Conservation (phyloP, 2,888 invertebrate species). For the Tortricodes alternella region DNA sequence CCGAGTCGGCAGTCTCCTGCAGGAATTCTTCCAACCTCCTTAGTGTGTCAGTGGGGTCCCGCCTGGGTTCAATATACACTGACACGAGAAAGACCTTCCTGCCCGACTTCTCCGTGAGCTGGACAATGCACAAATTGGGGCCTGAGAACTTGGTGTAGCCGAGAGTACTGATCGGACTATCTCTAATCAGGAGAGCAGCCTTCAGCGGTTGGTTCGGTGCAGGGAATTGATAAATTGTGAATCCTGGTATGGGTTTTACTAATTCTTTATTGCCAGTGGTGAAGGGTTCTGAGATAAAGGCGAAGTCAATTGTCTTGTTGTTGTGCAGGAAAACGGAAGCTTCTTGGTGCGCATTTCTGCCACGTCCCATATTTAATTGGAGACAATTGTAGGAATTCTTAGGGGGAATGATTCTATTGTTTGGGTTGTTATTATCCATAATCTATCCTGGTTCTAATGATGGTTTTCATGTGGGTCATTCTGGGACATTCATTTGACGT, state of each 20-base stretch:
- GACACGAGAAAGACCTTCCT: constrained; percentile 7
- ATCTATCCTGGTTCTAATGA: background rate
- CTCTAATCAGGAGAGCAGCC: constrained; percentile 14
- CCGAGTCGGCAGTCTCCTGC: background rate
- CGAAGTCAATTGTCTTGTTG: constrained; percentile 6
- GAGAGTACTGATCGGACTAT: background rate
- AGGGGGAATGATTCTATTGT: background rate
- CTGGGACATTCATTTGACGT: background rate
- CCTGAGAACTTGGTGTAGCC: constrained; percentile 21
- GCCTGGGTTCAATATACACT: constrained; percentile 32
- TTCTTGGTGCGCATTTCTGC: constrained; percentile 15
- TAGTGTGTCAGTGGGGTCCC: constrained; percentile 10
- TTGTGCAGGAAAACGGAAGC: background rate
- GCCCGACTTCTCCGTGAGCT: background rate
- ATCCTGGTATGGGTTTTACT: constrained; percentile 6
- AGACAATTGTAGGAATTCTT: background rate
- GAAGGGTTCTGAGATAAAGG: constrained; percentile 31
- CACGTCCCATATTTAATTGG: constrained; percentile 24
- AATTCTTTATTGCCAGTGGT: background rate
- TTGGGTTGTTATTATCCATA: background rate
- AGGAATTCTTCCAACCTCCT: constrained; percentile 20
- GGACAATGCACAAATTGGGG: constrained; percentile 20
- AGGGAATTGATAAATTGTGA: constrained; percentile 11
- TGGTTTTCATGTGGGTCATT: background rate
- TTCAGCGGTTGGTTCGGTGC: background rate